Conservation (phyloP, 1,140 invertebrate species). For the Heliconius nattereri region DNA sequence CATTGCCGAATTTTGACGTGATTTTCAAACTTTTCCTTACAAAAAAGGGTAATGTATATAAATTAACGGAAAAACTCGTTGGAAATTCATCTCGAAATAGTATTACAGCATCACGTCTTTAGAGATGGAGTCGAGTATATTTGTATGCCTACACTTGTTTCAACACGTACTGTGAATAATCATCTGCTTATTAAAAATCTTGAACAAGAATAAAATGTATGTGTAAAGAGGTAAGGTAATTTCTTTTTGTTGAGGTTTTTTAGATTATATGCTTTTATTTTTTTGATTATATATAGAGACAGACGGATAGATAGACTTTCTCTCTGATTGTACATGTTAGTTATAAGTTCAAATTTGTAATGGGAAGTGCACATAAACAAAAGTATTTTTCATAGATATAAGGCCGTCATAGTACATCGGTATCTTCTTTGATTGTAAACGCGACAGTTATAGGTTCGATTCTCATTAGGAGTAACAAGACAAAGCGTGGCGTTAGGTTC, state of each 20-base stretch:
- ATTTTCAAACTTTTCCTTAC: background rate
- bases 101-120: constrained; percentile 34
- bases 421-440: no score
- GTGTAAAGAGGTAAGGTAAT: background rate
- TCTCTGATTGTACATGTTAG: no score
- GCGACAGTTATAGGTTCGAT: no score
- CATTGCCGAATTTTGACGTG: background rate
- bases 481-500: no score
- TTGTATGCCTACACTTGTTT: constrained; percentile 45
- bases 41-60: background rate
- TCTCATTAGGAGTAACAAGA: no score
- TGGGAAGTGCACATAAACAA: no score
- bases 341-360: no score
- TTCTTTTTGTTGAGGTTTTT: background rate
- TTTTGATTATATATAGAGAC: background rate
- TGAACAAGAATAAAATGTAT: constrained; percentile 19
- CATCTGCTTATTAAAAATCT: constrained; percentile 41
- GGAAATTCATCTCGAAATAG: background rate
- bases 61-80: background rate
- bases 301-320: no score
- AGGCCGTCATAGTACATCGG: no score
- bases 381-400: no score
- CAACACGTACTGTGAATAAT: constrained; percentile 42
- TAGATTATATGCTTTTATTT: background rate
- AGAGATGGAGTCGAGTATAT: constrained; percentile 42